Base-by-base conservation (phyloP, 2,113 vertebrate species). In the Toxotes jaculatrix region DNA sequence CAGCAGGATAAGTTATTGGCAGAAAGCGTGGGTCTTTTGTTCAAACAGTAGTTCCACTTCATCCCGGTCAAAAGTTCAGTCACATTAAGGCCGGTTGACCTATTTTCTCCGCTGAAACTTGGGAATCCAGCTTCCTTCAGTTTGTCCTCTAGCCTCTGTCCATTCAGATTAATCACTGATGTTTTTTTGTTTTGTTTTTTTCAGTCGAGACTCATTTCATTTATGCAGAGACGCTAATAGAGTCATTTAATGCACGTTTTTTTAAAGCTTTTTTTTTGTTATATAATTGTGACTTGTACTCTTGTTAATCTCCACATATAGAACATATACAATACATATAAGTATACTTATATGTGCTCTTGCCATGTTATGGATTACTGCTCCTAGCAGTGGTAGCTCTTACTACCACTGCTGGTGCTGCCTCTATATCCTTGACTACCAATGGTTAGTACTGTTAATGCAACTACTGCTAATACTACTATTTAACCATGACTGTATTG, bases 21-120 rank as follows among this genome's bases (percentile, higher is more conserved):
- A 51, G 72, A 63, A 63, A 60, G 40, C 34, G 56, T 21, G 2
- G 55, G 51, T 67, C 72, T 76, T 82, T 82, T 77, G 70, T 78
- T 61, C n/a, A 27, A 84, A 84, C 87, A 64, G 74, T 62, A 89
- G 91, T 89, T 88, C 49, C 70, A 61, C 82, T 92, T 86, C 60
- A 71, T 42, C 34, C 74, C 72, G 94, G 94, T 95, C 94, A 94
- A 88, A 91, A 92, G 95, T 95, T 95, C 93, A 95, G 17, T 1
- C 84, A 8, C 89, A 90, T 95, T 94, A 95, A 34, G 19, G 68
- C 42, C 74, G 87, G 85, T 34, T 96, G 95, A 94, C 95, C 95
- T 94, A 88, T 88, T 95, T 95, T 84, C 83, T 77, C 61, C 23
- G 23, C 59, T 82, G 65, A 89, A 94, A 92, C 88, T 92, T 90